A percentile compares a stretch with the other conserved stretches of the same genome.
These are phyloP conservation scores for Rallus crepitans DNA, from an alignment of 2,797 vertebrate genomes.

Conservation along the genomic window DNA sequence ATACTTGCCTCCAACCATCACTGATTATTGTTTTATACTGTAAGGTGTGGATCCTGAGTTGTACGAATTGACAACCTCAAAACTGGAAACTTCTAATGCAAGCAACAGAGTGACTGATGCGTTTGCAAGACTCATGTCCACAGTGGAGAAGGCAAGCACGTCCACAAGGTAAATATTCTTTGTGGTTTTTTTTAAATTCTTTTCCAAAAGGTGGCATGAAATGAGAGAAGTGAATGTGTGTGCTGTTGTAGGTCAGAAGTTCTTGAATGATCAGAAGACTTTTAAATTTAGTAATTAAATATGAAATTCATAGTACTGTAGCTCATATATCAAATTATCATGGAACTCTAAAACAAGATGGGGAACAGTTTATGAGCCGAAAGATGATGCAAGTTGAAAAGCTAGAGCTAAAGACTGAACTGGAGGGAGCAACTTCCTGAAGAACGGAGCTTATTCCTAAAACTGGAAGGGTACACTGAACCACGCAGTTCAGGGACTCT, in stretches of 20 bases:
- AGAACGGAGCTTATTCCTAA: not conserved
- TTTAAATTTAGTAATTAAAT: not conserved
- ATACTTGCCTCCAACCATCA: conserved; percentile 53
- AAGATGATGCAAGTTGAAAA: not conserved
- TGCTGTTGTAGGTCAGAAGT: not conserved
- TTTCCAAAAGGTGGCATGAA: not conserved
- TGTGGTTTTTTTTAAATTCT: not conserved
- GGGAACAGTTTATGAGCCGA: not conserved
- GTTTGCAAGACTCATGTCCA: conserved; percentile 89
- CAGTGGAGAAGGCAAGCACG: conserved; percentile 87
- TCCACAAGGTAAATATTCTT: conserved; percentile 82
- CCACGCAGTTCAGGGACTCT: not conserved
- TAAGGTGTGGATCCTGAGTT: conserved; percentile 93
- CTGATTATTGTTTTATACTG: conserved; percentile 82
- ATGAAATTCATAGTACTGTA: not conserved
- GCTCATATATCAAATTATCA: not conserved
- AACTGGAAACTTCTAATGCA: conserved; percentile 82
- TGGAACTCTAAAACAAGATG: not conserved
- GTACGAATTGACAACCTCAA: conserved; percentile 90
- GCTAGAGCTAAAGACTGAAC: not conserved
- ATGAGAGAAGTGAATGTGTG: not conserved
- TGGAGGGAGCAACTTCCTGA: not conserved
- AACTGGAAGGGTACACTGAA: not conserved
- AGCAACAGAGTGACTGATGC: conserved; percentile 85
- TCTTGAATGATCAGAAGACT: not conserved